phyloP scores from a whole-genome alignment of 2,888 invertebrate genomes.

The Notodonta dromedarius region DNA sequence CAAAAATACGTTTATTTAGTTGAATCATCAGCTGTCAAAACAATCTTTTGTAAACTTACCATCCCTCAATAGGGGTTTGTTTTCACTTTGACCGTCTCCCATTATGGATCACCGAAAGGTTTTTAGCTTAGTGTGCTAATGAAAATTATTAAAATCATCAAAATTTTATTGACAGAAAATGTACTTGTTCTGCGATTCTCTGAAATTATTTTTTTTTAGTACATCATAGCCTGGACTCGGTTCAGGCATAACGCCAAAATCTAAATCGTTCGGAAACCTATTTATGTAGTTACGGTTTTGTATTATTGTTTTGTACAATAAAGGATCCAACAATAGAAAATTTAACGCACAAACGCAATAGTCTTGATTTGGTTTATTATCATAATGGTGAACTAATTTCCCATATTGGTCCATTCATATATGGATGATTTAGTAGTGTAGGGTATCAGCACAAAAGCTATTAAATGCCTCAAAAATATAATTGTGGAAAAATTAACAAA shows the following conservation, averaged over 20 bases:
- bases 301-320: no score
- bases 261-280: conserved; percentile 7
- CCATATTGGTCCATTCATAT: no score
- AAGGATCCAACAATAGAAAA: no score
- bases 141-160: conserved; percentile 20
- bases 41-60: conserved; percentile 63
- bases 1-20: conserved; percentile 62
- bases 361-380: no score
- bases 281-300: no score
- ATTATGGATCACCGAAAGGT: conserved; percentile 59
- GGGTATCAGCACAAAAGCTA: no score
- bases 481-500: no score
- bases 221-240: neutral
- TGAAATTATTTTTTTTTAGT: conserved; percentile 29
- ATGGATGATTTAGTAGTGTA: no score
- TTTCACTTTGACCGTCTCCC: conserved; percentile 87
- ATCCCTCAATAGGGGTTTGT: conserved; percentile 83
- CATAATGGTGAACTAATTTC: no score
- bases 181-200: conserved; percentile 25
- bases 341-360: no score
- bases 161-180: conserved; percentile 32
- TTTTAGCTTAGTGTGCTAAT: conserved; percentile 46
- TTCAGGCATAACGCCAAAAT: conserved; percentile 1
- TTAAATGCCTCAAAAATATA: no score
- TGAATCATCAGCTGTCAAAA: conserved; percentile 81